These are phyloP conservation scores for Agrochola lychnidis DNA, from an alignment of 2,888 invertebrate genomes.

Conservation along the genomic window DNA sequence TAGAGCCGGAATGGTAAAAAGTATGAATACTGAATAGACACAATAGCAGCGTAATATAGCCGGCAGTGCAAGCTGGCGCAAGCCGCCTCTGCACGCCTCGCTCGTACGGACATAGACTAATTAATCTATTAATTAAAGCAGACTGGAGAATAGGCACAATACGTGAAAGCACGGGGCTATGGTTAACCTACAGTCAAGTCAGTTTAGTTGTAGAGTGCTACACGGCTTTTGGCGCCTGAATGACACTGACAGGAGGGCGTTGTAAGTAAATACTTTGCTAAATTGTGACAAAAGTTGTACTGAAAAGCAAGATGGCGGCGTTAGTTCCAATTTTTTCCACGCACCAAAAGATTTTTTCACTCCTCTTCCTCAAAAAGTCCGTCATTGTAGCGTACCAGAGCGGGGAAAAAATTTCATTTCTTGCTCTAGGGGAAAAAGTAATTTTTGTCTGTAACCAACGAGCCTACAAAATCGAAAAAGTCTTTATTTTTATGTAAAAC, in stretches of 20 bases:
- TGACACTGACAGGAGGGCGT: too few species aligned
- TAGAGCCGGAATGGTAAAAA: slow-evolving; percentile 30
- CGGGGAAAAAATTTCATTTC: too few species aligned
- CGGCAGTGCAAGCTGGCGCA: slow-evolving; percentile 60
- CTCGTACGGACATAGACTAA: slow-evolving; percentile 45
- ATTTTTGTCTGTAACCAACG: too few species aligned
- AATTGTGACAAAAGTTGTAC: too few species aligned
- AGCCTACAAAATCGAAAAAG: too few species aligned
- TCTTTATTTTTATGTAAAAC: too few species aligned
- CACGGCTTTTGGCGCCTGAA: too few species aligned
- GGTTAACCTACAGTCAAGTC: not conserved
- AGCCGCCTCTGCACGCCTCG: slow-evolving; percentile 43
- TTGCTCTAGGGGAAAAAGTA: too few species aligned
- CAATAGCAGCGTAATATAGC: slow-evolving; percentile 48
- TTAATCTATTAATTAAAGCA: slow-evolving; percentile 7
- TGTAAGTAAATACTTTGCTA: too few species aligned
- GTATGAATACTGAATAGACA: slow-evolving; percentile 53
- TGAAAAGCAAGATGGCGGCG: too few species aligned
- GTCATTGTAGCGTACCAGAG: too few species aligned
- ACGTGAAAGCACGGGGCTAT: not conserved
- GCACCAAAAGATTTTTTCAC: not conserved
- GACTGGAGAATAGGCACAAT: slow-evolving; percentile 10
- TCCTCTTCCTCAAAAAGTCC: too few species aligned
- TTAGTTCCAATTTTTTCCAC: not conserved
- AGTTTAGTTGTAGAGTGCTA: not conserved